Percentiles rank a stretch among this genome's conserved stretches.
Conservation (phyloP, 2,113 vertebrate genomes). For the Trematocara marginatum region DNA sequence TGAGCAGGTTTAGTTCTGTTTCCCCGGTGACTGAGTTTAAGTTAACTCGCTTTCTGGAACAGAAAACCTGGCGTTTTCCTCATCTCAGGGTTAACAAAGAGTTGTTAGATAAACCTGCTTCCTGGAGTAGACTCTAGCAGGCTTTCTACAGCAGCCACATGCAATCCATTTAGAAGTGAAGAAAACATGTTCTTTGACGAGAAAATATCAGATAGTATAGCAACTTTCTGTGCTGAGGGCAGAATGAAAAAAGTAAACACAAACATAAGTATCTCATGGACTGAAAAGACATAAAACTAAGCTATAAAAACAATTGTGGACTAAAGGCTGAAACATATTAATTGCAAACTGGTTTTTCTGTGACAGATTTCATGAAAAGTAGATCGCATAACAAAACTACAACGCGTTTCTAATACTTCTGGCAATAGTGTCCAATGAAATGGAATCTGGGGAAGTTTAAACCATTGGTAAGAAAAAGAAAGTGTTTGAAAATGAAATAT, state of each 20-base stretch:
- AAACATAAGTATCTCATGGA: conserved; percentile 36
- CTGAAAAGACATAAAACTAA: conserved; percentile 6
- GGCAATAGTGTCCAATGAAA: background rate
- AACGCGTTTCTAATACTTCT: background rate
- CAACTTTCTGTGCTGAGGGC: background rate
- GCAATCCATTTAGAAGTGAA: conserved; percentile 18
- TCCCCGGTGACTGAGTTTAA: background rate
- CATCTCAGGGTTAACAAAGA: background rate
- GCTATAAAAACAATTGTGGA: conserved; percentile 44
- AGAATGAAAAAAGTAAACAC: background rate
- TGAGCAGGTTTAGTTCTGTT: background rate
- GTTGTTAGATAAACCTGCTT: background rate
- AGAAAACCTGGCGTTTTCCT: background rate
- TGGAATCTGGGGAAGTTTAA: background rate
- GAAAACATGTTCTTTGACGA: background rate
- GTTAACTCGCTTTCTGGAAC: background rate
- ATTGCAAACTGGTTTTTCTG: background rate
- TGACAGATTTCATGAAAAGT: background rate
- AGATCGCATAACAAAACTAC: background rate
- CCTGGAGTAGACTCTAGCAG: background rate
- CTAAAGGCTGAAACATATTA: conserved; percentile 1
- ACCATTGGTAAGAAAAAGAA: background rate
- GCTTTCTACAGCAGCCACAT: background rate
- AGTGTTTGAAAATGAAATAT: background rate
- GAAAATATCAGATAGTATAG: background rate